phyloP scores from a whole-genome alignment of 2,113 vertebrate genomes.

The Melanotaenia duboulayi region DNA sequence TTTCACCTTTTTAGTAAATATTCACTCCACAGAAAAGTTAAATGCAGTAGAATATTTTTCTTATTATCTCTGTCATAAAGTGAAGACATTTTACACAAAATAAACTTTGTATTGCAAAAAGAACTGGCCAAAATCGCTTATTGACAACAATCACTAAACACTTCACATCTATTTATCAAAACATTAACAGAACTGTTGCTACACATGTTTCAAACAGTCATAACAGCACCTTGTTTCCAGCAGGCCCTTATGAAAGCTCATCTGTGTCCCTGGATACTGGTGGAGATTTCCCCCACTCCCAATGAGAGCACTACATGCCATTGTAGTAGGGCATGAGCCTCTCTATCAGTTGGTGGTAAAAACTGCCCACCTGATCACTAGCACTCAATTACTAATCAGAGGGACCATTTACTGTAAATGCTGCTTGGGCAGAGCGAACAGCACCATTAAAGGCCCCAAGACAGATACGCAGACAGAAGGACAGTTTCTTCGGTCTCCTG shows the following conservation, averaged over 20 bases:
- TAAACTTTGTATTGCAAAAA: no score
- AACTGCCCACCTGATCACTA: neutral
- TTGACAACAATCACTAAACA: no score
- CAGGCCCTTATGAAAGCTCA: neutral
- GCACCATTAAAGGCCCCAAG: slow-evolving; percentile 1
- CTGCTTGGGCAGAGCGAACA: neutral
- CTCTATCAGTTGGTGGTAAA: neutral
- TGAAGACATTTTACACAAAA: no score
- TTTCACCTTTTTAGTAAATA: no score
- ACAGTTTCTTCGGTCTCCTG: no score
- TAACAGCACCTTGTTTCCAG: neutral
- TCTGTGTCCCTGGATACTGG: neutral
- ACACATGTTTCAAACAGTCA: no score
- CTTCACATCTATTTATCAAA: no score
- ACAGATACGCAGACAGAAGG: no score
- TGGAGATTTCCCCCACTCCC: neutral
- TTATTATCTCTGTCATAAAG: no score
- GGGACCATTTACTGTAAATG: neutral
- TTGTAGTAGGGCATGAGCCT: neutral
- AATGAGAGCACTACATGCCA: neutral
- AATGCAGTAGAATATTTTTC: no score
- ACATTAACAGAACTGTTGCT: neutral
- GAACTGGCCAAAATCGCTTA: no score
- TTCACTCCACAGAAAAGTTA: no score
- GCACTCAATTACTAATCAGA: neutral